Evolutionary conservation across 1,140 invertebrate species (phyloP).

Genomic region (Bathynomus jamesi): DNA sequence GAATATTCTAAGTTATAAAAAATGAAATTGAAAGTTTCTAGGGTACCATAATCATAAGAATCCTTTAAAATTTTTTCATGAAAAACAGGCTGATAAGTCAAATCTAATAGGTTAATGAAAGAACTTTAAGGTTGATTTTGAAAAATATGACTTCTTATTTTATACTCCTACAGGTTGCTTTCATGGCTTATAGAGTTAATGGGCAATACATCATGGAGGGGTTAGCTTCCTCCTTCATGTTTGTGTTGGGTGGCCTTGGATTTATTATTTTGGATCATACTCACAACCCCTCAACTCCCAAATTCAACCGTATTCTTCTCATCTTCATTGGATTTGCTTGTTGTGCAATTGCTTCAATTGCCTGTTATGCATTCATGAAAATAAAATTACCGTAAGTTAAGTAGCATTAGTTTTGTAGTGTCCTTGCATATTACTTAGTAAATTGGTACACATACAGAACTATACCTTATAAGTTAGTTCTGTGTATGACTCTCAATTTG

Average conservation of each 20-base stretch:
- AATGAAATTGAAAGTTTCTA: too few relatives aligned
- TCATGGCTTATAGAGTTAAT: slow-evolving; percentile 97
- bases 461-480: too few relatives aligned
- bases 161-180: slow-evolving; percentile 85
- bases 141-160: too few relatives aligned
- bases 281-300: slow-evolving; percentile 81
- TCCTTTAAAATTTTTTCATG: too few relatives aligned
- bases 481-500: too few relatives aligned
- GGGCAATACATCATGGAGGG: slow-evolving; percentile 99
- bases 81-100: too few relatives aligned
- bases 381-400: slow-evolving; percentile 86
- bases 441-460: too few relatives aligned
- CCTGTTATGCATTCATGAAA: slow-evolving; percentile 96
- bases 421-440: too few relatives aligned
- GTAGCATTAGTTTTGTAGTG: not conserved
- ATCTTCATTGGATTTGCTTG: slow-evolving; percentile 73
- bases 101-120: too few relatives aligned
- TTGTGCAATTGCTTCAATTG: slow-evolving; percentile 88
- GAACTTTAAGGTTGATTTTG: too few relatives aligned
- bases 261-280: slow-evolving; percentile 94
- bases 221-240: slow-evolving; percentile 90
- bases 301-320: slow-evolving; percentile 82
- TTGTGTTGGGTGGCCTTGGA: slow-evolving; percentile 88
- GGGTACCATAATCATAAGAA: too few relatives aligned
- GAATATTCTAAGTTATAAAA: too few relatives aligned